These are phyloP conservation scores for Tetramorium parvispinum DNA, from an alignment of 1,140 invertebrate species.

Conservation along the genomic window DNA sequence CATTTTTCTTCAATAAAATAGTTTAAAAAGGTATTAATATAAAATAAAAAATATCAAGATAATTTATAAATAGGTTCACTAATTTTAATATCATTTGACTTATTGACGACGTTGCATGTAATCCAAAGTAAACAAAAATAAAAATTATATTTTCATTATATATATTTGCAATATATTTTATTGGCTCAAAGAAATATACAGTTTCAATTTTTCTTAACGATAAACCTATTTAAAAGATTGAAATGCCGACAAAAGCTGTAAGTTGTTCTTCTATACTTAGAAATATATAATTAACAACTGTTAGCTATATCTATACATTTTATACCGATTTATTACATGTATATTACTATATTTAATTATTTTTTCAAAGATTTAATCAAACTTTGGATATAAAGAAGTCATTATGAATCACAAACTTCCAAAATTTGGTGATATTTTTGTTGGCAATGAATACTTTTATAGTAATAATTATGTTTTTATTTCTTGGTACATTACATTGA, in stretches of 20 bases:
- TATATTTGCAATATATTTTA: slow-evolving; percentile 17
- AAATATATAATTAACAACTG: slow-evolving; percentile 61
- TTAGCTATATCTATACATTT: slow-evolving; percentile 57
- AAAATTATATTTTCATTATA: not conserved
- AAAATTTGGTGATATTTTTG: not conserved
- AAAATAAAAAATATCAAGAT: not conserved
- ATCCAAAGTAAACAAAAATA: not conserved
- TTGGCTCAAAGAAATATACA: slow-evolving; percentile 4
- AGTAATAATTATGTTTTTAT: not conserved
- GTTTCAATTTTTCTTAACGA: not conserved
- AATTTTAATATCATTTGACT: not conserved
- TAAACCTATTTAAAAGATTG: not conserved
- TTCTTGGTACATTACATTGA: not conserved
- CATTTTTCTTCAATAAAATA: slow-evolving; percentile 17
- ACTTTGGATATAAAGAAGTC: slow-evolving; percentile 24
- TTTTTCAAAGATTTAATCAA: slow-evolving; percentile 43
- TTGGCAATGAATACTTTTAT: not conserved
- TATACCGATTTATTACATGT: slow-evolving; percentile 16
- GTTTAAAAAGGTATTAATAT: not conserved
- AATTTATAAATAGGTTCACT: not conserved
- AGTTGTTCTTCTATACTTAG: not conserved
- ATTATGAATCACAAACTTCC: no score
- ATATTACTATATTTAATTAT: not conserved
- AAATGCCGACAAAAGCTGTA: not conserved
- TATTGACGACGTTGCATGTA: not conserved